A percentile compares a stretch with the other conserved stretches of the same genome.
These are phyloP conservation scores for Drosophila recens DNA, from an alignment of 2,888 invertebrate species.

Conservation along the genomic window DNA sequence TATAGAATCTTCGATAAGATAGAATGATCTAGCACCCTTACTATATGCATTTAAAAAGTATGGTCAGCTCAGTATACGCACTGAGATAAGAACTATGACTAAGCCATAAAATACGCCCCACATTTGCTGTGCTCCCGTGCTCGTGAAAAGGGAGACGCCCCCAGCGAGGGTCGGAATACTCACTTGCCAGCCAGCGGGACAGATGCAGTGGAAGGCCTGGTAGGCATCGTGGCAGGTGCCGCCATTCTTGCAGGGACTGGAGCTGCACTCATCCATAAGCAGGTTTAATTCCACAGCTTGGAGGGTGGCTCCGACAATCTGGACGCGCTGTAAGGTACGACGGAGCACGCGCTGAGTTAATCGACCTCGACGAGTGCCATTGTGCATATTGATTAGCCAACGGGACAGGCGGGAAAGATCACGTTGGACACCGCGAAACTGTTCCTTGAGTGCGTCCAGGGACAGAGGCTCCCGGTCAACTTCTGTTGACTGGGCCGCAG, in stretches of 20 bases:
- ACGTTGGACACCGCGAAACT: conserved; percentile 61
- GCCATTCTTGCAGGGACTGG: conserved; percentile 92
- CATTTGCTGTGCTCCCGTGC: neutral
- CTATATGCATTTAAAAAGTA: neutral
- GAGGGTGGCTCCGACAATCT: conserved; percentile 42
- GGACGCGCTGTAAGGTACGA: conserved; percentile 63
- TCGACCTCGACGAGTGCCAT: conserved; percentile 49
- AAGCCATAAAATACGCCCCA: conserved; percentile 35
- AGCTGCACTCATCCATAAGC: conserved; percentile 64
- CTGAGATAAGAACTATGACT: conserved; percentile 26
- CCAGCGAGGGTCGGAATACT: conserved; percentile 30
- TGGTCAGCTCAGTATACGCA: neutral
- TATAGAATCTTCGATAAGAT: neutral
- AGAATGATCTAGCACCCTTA: neutral
- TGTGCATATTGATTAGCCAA: conserved; percentile 52
- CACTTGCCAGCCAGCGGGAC: conserved; percentile 89
- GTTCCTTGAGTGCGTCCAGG: conserved; percentile 51
- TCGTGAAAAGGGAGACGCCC: conserved; percentile 38
- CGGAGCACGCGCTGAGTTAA: conserved; percentile 57
- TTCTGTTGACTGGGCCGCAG: conserved; percentile 25
- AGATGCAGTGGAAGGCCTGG: conserved; percentile 90
- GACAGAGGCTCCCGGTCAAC: conserved; percentile 31
- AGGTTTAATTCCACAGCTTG: conserved; percentile 47
- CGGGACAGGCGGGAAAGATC: conserved; percentile 56
- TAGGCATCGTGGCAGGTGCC: conserved; percentile 92